Conservation (phyloP, 2,888 invertebrate species). For the Corythucha ciliata region DNA sequence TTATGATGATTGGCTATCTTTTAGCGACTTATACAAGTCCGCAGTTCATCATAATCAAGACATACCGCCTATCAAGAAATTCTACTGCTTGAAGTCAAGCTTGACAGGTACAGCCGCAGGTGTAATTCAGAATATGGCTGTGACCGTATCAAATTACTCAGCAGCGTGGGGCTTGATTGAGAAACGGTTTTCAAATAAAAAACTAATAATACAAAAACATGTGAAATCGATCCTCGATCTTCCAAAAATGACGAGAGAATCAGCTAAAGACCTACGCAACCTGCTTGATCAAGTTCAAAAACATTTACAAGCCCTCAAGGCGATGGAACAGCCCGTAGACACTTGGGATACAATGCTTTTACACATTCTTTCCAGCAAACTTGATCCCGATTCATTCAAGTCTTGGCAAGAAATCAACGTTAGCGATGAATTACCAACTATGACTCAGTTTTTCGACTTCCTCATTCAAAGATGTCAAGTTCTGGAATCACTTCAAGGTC, state of each 20-base stretch:
- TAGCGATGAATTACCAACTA: constrained; percentile 4
- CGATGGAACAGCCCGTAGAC: constrained; percentile 14
- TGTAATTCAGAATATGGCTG: neutral
- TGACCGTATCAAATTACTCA: neutral
- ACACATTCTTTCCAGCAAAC: constrained; percentile 1
- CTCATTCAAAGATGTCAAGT: constrained; percentile 6
- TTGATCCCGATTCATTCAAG: neutral
- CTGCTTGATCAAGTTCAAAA: constrained; percentile 4
- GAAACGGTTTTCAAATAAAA: constrained; percentile 2
- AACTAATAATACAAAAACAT: constrained; percentile 29
- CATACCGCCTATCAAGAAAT: neutral
- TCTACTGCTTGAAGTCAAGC: neutral
- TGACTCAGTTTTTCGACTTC: constrained; percentile 1
- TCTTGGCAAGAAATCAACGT: constrained; percentile 1
- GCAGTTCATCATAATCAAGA: constrained; percentile 4
- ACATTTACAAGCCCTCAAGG: constrained; percentile 11
- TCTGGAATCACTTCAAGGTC: constrained; percentile 10
- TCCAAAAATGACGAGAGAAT: constrained; percentile 29
- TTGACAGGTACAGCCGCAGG: constrained; percentile 7
- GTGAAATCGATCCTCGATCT: constrained; percentile 10
- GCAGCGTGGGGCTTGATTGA: constrained; percentile 1
- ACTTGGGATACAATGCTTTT: constrained; percentile 18
- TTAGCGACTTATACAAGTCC: neutral
- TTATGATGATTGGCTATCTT: constrained; percentile 2
- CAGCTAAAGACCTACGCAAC: constrained; percentile 39